phyloP scores from a whole-genome alignment of 2,797 vertebrate genomes.

The Spea hammondii region DNA sequence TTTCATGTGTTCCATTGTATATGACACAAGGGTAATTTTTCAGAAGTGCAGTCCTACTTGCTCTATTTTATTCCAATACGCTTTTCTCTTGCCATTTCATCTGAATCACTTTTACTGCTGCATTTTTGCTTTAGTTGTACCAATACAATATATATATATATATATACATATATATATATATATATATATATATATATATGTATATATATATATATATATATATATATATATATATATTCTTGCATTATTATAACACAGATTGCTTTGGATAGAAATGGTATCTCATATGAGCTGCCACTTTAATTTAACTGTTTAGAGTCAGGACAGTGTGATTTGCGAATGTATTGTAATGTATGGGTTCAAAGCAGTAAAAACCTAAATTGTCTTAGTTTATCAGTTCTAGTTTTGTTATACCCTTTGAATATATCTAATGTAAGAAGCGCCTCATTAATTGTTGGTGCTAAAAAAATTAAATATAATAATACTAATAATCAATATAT shows the following conservation, averaged over 20 bases:
- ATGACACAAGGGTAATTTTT: slow-evolving; percentile 46
- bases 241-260: neutral
- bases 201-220: neutral
- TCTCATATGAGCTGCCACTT: no score
- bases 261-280: no score
- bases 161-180: slow-evolving; percentile 3
- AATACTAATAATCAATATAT: no score
- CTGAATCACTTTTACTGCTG: slow-evolving; percentile 19
- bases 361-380: no score
- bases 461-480: no score
- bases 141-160: neutral
- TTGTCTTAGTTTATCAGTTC: no score
- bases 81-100: slow-evolving; percentile 8
- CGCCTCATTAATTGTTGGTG: no score
- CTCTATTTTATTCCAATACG: slow-evolving; percentile 29
- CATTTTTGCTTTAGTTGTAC: neutral
- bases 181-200: neutral
- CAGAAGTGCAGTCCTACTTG: slow-evolving; percentile 33
- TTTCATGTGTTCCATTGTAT: slow-evolving; percentile 45
- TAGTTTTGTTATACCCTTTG: no score
- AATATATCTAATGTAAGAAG: no score
- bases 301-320: no score
- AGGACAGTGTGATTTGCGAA: no score
- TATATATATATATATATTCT: slow-evolving; percentile 9
- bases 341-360: no score